These are phyloP conservation scores for Megaceryle alcyon DNA, from an alignment of 2,797 vertebrate genomes.

Conservation along the genomic window DNA sequence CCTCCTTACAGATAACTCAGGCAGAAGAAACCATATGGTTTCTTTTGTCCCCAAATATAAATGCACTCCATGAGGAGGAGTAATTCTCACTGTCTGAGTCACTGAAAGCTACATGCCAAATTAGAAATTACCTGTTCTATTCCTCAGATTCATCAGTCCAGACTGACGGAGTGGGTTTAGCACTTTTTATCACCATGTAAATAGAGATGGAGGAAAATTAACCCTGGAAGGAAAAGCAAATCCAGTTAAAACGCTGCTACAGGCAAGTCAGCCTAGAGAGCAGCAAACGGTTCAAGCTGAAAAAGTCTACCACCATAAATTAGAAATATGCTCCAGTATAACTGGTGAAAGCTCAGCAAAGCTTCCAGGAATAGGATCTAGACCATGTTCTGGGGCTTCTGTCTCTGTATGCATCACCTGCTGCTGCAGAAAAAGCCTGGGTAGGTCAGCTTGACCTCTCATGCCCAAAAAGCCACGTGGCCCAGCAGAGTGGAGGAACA, in stretches of 20 bases:
- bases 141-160: constrained; percentile 72
- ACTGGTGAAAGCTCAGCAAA: background rate
- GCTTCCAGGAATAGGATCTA: background rate
- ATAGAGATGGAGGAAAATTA: constrained; percentile 27
- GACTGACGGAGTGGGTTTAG: constrained; percentile 41
- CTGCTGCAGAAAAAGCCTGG: background rate
- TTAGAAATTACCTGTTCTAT: constrained; percentile 66
- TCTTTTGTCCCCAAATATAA: background rate
- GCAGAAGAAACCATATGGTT: background rate
- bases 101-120: background rate
- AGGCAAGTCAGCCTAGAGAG: background rate
- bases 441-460: background rate
- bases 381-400: background rate
- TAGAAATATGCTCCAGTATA: background rate
- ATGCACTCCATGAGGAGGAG: background rate
- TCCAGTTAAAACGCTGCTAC: constrained; percentile 15
- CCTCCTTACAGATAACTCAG: background rate
- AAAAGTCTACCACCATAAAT: background rate
- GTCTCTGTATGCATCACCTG: background rate
- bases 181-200: constrained; percentile 66
- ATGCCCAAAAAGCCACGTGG: background rate
- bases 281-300: background rate
- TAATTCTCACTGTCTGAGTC: background rate
- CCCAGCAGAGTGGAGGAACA: background rate
- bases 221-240: constrained; percentile 55